Evolutionary conservation across 1,140 invertebrate species (phyloP), one percentile per base, ranked within the genome.

Genomic region (Medauroidea extradentata): DNA sequence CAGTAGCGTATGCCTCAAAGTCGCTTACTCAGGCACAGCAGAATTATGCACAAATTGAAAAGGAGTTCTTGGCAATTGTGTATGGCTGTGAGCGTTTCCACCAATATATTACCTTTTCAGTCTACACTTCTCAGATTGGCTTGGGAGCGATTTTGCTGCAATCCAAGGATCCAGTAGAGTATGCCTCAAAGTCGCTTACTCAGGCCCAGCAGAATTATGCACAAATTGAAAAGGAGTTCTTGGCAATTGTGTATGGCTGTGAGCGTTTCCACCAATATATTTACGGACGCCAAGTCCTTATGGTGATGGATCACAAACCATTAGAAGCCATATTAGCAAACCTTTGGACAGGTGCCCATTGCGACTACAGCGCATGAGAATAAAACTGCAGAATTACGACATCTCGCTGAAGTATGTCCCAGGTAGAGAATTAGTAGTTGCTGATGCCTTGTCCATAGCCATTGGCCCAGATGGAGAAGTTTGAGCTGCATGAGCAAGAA

Each of bases 251-350:
- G 42, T 56, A 63, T 61, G 64, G 53, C 8, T 9, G 61, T 61
- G 3, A 48, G 55, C 9, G 63, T 60, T 67, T 75, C 67, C 67
- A 72, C 42, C 64, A 78, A 27, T 78, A 73, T 63, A 50, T 78
- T 14, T 68, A 65, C 52, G 76, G 76, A n/a, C 62, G 63, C 3
- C 50, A 68, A 25, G 75, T 79, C 59, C 61, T 61, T 8, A 58
- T 78, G 1, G 41, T 59, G 14, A 77, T 73, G 2, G 78, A 80
- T 64, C 75, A 80, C 59, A 73, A 77, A 41, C 75, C 77, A 0
- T 57, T 81, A 8, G 34, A 72, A 19, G 66, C 65, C 1, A 52
- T 72, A n/a, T 18, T 71, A 72, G 52, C 65, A 65, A 34, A 63
- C 66, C 38, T 66, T 63, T 52, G 66, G 65, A n/a, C n/a, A n/a